Evolutionary conservation across 2,797 vertebrate genomes (phyloP), one percentile per base, ranked within the genome.

Genomic region (Agapornis canus): DNA sequence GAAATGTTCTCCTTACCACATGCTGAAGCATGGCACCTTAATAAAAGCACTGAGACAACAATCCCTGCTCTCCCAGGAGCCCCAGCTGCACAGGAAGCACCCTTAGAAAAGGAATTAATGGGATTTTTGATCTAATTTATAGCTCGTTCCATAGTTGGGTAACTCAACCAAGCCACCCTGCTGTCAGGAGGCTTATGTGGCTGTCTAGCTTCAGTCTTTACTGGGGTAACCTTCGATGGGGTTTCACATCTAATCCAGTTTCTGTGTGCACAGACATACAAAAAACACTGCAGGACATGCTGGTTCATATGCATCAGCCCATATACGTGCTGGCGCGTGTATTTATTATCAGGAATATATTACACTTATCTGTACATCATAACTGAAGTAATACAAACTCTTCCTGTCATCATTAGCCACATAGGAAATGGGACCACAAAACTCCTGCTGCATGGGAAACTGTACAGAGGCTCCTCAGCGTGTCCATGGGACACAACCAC

Each of bases 401-500:
- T 89, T 91, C 71, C 31, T 82, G 68, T 92, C 95, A 92, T 90
- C 61, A 47, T 96, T 82, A 89, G 82, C 96, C 94, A 96, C 64
- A 47, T 68, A 86, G 81, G 72, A 95, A 95, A 97, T 3, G 93
- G 96, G 96, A 97, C 94, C 80, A 94, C 95, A 66, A 72, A 80
- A 70, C 85, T 90, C 80, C 69, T 90, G 93, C 69, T 86, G 89
- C 40, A 11, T 95, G 90, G 73, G 57, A 82, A 94, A 96, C 97
- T 97, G 96, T 97, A 94, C 96, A 94, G 91, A 92, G 95, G 94
- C 89, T 94, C 92, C 81, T 95, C 93, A 92, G 86, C 43, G 95
- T 98, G 98, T 98, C 98, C 98, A 98, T 86, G 86, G 98, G 98
- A 98, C 98, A 98, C 96, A 98, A 96, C 97, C 94, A 95, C 96